Conservation (phyloP, 2,797 vertebrate genomes). For the Smutsia gigantea region DNA sequence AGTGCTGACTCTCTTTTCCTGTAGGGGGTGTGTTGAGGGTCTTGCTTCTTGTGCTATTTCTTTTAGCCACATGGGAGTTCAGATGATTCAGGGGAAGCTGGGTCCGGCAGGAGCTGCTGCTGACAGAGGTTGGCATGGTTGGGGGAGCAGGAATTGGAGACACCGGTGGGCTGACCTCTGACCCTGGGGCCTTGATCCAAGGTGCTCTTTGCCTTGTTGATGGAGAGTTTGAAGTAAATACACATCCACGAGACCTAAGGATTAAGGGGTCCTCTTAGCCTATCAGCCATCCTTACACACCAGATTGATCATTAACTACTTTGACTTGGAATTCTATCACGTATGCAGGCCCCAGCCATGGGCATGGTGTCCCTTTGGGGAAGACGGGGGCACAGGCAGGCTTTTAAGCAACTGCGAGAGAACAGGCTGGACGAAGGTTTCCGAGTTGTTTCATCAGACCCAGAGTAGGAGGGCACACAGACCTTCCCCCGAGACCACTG, state of each 20-base stretch:
- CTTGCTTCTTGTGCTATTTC: not conserved
- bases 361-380: fast-evolving
- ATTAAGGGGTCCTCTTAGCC: not conserved
- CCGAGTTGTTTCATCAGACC: not conserved
- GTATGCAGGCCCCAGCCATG: fast-evolving
- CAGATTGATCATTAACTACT: not conserved
- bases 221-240: not conserved
- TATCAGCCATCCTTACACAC: fast-evolving
- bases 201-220: not conserved
- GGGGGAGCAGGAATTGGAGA: fast-evolving
- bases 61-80: not conserved
- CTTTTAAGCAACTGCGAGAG: not conserved
- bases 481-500: not conserved
- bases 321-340: not conserved
- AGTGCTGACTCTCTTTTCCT: not conserved
- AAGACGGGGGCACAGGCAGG: fast-evolving
- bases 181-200: not conserved
- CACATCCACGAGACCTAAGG: fast-evolving
- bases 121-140: fast-evolving
- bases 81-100: not conserved
- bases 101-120: no score
- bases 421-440: fast-evolving
- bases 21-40: fast-evolving
- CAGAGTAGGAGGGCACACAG: not conserved
- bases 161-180: not conserved